Evolutionary conservation across 2,113 vertebrate species (phyloP).

Genomic region (Sula dactylatra): DNA sequence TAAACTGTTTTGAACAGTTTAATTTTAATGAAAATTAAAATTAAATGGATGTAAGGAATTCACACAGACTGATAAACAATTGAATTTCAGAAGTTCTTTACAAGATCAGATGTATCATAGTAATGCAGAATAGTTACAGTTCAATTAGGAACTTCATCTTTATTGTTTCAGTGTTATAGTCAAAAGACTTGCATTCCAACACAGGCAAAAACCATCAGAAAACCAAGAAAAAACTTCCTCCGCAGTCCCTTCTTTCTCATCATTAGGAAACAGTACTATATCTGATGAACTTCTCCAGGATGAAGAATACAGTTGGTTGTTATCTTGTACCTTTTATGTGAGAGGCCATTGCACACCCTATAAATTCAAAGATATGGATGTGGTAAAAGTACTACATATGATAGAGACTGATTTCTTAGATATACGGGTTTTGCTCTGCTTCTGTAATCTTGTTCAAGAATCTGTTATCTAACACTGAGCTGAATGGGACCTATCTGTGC

Average conservation of each 20-base stretch:
- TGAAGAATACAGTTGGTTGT: background rate
- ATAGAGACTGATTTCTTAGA: constrained; percentile 23
- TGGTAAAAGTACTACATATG: background rate
- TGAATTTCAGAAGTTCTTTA: background rate
- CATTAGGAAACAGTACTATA: background rate
- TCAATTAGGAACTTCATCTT: background rate
- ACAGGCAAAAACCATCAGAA: background rate
- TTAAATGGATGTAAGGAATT: background rate
- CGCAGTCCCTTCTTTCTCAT: background rate
- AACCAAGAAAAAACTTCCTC: background rate
- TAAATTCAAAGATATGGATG: constrained; percentile 11
- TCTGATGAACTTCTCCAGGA: background rate
- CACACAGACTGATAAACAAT: background rate
- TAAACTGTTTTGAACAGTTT: background rate
- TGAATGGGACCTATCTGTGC: constrained; percentile 1
- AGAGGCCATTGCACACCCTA: background rate
- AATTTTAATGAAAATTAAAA: background rate
- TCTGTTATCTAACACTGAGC: background rate
- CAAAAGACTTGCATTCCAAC: background rate
- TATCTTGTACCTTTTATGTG: background rate
- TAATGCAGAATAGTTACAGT: background rate
- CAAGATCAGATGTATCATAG: background rate
- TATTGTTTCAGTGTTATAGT: background rate
- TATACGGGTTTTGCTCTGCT: background rate
- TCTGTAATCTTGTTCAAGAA: background rate